A percentile compares a stretch with the other conserved stretches of the same genome.
These are phyloP conservation scores for Scaptomyza flava DNA, from an alignment of 2,888 invertebrate species.

Conservation along the genomic window DNA sequence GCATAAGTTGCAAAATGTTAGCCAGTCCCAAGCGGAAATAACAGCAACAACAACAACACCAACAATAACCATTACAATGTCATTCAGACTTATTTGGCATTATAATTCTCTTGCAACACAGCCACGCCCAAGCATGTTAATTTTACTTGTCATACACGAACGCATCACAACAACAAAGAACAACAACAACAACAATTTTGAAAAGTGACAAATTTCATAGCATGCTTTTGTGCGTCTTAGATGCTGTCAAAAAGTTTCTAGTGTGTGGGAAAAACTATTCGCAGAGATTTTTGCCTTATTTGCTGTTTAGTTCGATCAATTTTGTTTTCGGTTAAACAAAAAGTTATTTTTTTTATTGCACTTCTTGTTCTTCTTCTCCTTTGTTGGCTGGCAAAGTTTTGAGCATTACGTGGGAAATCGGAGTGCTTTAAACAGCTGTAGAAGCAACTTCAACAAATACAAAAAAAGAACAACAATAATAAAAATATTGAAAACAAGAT, in stretches of 20 bases:
- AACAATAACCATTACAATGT: slow-evolving; percentile 21
- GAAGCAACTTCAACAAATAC: slow-evolving; percentile 10
- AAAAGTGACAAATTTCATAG: slow-evolving; percentile 56
- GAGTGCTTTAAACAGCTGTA: slow-evolving; percentile 17
- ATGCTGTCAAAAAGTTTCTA: slow-evolving; percentile 8
- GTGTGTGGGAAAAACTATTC: background rate
- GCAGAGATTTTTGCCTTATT: slow-evolving; percentile 14
- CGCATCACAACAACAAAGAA: slow-evolving; percentile 51
- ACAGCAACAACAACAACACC: slow-evolving; percentile 15
- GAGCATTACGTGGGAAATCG: slow-evolving; percentile 25
- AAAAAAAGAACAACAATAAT: background rate
- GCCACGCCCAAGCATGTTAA: slow-evolving; percentile 66
- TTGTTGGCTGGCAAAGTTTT: slow-evolving; percentile 33
- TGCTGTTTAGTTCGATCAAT: slow-evolving; percentile 42
- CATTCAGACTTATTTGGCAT: slow-evolving; percentile 44
- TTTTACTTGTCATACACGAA: slow-evolving; percentile 66
- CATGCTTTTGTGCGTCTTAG: slow-evolving; percentile 48
- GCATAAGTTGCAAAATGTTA: slow-evolving; percentile 55
- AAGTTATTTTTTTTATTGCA: slow-evolving; percentile 50
- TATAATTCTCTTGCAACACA: slow-evolving; percentile 20
- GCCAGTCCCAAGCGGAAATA: slow-evolving; percentile 33
- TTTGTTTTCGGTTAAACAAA: background rate
- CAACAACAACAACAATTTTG: slow-evolving; percentile 13
- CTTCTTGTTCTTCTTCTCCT: slow-evolving; percentile 19
- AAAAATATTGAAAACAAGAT: slow-evolving; percentile 17